Evolutionary conservation across 2,797 vertebrate species (phyloP), one percentile per base, ranked within the genome.

Genomic region (Phoebastria nigripes): DNA sequence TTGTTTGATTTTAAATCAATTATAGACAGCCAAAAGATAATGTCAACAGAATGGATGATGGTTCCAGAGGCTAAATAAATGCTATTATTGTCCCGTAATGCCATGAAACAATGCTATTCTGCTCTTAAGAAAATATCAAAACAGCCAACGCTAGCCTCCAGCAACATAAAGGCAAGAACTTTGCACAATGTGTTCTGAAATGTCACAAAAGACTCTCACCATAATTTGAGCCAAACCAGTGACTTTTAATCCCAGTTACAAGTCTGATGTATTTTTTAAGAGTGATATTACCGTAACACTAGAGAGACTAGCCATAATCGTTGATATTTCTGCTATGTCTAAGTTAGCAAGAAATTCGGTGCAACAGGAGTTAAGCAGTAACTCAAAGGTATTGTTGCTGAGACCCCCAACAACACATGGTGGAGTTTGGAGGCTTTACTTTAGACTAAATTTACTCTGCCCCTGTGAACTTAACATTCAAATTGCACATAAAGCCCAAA

Each of bases 1-100:
- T 33, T 96, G 35, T 96, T 92, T 96, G 82, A 71, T 86, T 95
- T 94, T 66, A 90, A 85, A 94, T 86, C 72, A 58, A 31, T 47
- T 94, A 44, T 42, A 84, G 83, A 55, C 44, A 84, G 82, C 63
- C 65, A 84, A 91, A 92, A 95, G 46, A 82, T 86, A 93, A 92
- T 89, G 81, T 97, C 89, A 95, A 67, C 77, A 94, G 85, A 90
- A 85, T 8, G 28, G 49, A 73, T 78, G 94, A 44, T 67, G 33
- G 47, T 92, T 78, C 85, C 79, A 92, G 82, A 95, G 90, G 85
- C 76, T 77, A 95, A 56, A 54, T 90, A 54, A 96, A 94, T 82
- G 84, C 35, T 82, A 22, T 41, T 77, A 79, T 82, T 94, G 84
- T 94, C 54, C 59, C 7, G 10, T 72, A 91, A 90, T 91, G 46